Percentiles rank a stretch among this genome's conserved stretches.
phyloP scores from a whole-genome alignment of 2,888 invertebrate genomes.

The Rugalucina vietnamica region DNA sequence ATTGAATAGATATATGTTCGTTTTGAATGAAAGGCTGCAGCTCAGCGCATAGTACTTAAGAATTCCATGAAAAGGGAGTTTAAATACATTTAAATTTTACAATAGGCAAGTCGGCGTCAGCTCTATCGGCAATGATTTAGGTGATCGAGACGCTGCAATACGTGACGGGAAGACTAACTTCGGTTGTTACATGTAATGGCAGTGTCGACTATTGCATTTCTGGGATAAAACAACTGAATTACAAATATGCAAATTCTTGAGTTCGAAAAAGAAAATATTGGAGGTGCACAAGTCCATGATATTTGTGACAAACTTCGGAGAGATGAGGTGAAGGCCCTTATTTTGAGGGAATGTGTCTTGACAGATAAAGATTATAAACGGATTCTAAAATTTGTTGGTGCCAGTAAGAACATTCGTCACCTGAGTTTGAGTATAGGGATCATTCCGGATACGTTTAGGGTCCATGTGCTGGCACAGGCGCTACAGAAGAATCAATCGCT shows the following conservation, averaged over 20 bases:
- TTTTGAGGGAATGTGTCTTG: slow-evolving; percentile 74
- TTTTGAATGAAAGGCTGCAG: no score
- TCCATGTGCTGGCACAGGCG: slow-evolving; percentile 71
- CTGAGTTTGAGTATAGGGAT: slow-evolving; percentile 76
- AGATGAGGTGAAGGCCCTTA: slow-evolving; percentile 70
- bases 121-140: no score
- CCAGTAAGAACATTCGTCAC: slow-evolving; percentile 72
- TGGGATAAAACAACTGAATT: no score
- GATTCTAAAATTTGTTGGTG: slow-evolving; percentile 69
- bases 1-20: no score
- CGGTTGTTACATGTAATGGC: no score
- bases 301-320: slow-evolving; percentile 70
- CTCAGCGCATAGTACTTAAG: no score
- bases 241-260: not conserved
- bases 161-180: no score
- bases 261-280: not conserved
- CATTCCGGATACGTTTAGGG: slow-evolving; percentile 64
- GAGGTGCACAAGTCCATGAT: slow-evolving; percentile 34
- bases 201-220: no score
- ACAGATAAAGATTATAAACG: slow-evolving; percentile 70
- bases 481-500: slow-evolving; percentile 74
- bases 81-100: no score
- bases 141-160: no score
- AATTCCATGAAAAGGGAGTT: no score
- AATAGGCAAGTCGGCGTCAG: no score